Conservation (phyloP, 2,888 invertebrate species). For the Eilema sororculum region DNA sequence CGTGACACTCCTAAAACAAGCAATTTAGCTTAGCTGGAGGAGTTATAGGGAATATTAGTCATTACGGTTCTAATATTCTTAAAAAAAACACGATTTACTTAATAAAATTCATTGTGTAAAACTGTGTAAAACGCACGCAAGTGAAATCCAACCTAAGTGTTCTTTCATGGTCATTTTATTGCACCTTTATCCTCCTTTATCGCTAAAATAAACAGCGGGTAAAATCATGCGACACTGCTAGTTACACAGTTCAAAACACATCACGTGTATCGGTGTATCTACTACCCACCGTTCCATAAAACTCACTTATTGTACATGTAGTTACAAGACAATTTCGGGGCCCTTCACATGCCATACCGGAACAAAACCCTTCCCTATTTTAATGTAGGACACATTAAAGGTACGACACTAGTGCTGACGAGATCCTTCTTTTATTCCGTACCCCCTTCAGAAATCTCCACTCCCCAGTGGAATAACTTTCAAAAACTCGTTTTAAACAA, state of each 20-base stretch:
- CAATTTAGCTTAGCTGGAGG: too few species aligned
- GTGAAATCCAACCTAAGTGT: too few species aligned
- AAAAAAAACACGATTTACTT: too few species aligned
- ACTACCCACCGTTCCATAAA: neutral
- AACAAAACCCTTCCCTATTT: slow-evolving; percentile 5
- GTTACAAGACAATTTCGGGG: neutral
- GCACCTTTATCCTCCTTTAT: neutral
- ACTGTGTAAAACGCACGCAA: too few species aligned
- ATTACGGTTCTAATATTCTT: too few species aligned
- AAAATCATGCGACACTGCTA: neutral
- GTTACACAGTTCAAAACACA: neutral
- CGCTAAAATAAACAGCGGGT: neutral
- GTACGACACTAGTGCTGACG: slow-evolving; percentile 7
- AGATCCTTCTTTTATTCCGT: slow-evolving; percentile 1
- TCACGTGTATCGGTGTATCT: neutral
- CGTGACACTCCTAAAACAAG: too few species aligned
- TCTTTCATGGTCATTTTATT: neutral
- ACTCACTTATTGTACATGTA: neutral
- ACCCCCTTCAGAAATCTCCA: slow-evolving; percentile 14
- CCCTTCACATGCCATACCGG: neutral
- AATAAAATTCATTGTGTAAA: too few species aligned
- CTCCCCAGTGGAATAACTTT: slow-evolving; percentile 16
- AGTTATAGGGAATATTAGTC: too few species aligned
- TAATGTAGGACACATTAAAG: neutral
- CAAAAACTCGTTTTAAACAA: slow-evolving; percentile 30